Evolutionary conservation across 2,797 vertebrate genomes (phyloP).

Genomic region (Tragopan temminckii): DNA sequence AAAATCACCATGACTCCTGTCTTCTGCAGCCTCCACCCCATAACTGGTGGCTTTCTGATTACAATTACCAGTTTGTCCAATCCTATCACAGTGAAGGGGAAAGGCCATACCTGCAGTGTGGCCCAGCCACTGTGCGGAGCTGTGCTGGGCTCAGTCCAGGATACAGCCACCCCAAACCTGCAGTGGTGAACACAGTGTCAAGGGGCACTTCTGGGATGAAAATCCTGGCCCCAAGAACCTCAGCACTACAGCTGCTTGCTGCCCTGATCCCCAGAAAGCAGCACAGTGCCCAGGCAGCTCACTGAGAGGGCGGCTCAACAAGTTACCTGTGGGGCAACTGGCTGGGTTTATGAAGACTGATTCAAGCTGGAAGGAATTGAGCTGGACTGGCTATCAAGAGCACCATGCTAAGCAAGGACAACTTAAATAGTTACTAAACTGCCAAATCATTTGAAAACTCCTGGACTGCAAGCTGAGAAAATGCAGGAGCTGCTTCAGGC

Average conservation of each 20-base stretch:
- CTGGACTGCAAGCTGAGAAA: not conserved
- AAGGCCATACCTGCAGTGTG: not conserved
- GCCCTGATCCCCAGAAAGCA: not conserved
- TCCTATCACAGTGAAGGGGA: not conserved
- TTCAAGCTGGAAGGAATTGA: not conserved
- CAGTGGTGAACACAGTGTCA: not conserved
- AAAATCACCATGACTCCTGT: not conserved
- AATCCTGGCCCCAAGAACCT: not conserved
- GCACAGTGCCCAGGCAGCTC: not conserved
- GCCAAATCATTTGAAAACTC: not conserved
- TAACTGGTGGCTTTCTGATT: not conserved
- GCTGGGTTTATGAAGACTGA: rapidly evolving
- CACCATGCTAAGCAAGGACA: not conserved
- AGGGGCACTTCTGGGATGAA: rapidly evolving
- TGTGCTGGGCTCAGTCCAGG: not conserved
- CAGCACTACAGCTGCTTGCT: not conserved
- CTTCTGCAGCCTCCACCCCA: not conserved
- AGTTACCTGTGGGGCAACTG: not conserved
- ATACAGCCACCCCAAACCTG: not conserved
- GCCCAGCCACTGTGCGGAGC: not conserved
- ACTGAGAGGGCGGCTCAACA: not conserved
- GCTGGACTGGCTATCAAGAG: not conserved
- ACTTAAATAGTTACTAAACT: not conserved
- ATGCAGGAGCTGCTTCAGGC: not conserved
- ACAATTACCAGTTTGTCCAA: not conserved